Evolutionary conservation across 2,113 vertebrate genomes (phyloP), one percentile per base, ranked within the genome.

Genomic region (Isurus oxyrinchus): DNA sequence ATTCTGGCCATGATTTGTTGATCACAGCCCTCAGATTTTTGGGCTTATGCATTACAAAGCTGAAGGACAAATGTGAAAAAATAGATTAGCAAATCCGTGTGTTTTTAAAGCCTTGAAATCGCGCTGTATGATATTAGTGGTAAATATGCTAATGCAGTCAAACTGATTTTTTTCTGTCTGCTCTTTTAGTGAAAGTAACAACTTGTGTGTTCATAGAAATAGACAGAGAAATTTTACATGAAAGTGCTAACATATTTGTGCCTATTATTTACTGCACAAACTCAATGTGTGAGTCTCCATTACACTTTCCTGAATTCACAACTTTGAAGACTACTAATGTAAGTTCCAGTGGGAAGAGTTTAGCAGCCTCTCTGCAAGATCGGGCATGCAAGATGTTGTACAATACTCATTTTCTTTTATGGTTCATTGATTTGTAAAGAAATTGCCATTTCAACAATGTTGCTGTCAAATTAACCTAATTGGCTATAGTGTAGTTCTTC

Each of bases 391-490:
- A 93, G 88, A 61, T 93, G 88, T 59, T n/a, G 55, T 94, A 94
- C 35, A 63, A n/a, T 94, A 66, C 61, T 94, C 59, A 44, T 94
- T 61, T 94, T 44, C 57, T 94, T 66, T 66, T 94, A 66, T 61
- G 90, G 90, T 94, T 94, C 90, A 94, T 94, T 94, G 90, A 94
- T 94, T 94, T 94, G 90, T 66, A 63, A 94, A 94, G 90, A 94
- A 94, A 94, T 94, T 94, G 90, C 90, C 90, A 94, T 94, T 61
- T 94, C 90, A 94, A 94, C 90, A 94, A 94, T 94, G 90, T 94
- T 94, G 90, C 90, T 94, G 90, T 94, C 90, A 94, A 94, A 94
- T 94, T 94, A 94, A n/a, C 61, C 90, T 66, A 94, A 94, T 94
- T 94, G 90, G 90, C 59, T 94, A 40, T 94, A 94, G 59, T 94